phyloP scores from a whole-genome alignment of 2,113 vertebrate species.

The Cromileptes altivelis region DNA sequence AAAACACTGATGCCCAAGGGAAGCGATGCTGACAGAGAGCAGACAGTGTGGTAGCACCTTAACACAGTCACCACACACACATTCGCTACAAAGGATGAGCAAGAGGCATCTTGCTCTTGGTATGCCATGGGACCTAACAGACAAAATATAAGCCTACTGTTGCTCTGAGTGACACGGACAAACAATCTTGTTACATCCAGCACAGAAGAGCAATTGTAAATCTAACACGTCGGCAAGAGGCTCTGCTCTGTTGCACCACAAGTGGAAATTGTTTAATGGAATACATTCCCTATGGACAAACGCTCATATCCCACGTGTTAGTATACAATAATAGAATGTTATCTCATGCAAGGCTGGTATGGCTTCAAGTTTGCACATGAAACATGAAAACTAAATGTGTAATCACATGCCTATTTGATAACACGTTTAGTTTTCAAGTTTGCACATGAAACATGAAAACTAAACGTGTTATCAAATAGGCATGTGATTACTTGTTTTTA shows the following conservation, averaged over 20 bases:
- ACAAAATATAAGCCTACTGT: constrained; percentile 52
- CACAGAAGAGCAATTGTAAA: constrained; percentile 50
- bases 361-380: constrained; percentile 19
- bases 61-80: constrained; percentile 56
- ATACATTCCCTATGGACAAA: constrained; percentile 28
- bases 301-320: constrained; percentile 9
- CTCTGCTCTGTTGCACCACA: constrained; percentile 30
- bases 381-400: not conserved
- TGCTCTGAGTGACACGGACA: constrained; percentile 61
- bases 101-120: constrained; percentile 42
- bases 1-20: constrained; percentile 77
- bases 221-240: constrained; percentile 42
- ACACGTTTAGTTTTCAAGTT: too few relatives aligned
- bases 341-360: not conserved
- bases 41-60: constrained; percentile 76
- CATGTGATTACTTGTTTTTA: not conserved
- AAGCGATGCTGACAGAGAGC: constrained; percentile 69
- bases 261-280: constrained; percentile 51
- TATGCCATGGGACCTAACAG: constrained; percentile 60
- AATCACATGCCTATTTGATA: too few relatives aligned
- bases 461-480: not conserved
- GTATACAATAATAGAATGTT: not conserved
- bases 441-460: not conserved
- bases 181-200: constrained; percentile 54
- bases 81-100: constrained; percentile 57